Evolutionary conservation across 2,113 vertebrate genomes (phyloP), one percentile per base, ranked within the genome.

Genomic region (Cololabis saira): DNA sequence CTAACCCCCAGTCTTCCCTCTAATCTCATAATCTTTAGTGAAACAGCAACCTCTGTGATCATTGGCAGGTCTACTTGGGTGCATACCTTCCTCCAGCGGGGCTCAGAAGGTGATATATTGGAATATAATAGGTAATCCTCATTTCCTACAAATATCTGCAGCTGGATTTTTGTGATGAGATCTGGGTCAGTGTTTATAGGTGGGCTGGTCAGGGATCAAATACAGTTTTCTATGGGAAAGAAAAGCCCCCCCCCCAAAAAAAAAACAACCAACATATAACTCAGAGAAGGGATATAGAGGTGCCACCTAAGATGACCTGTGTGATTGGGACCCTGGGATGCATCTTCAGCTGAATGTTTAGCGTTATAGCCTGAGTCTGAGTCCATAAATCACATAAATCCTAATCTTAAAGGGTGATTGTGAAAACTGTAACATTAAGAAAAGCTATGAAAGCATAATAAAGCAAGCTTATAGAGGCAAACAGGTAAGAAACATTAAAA

Each of bases 1-100:
- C 10, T 48, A 22, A 89, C 89, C 81, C 81, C 56, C 62, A 14
- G 66, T 66, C 61, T 51, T 48, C 68, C 59, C 47, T 41, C 51
- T 87, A 87, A 90, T 89, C 87, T 81, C 54, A 22, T 90, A 89
- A 87, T 89, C 81, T 89, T 67, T 65, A 75, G 61, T n/a, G 73
- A 74, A 87, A 85, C 82, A 83, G 75, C 76, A 65, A 79, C 48
- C 67, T 80, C 79, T 90, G 83, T 86, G 85, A 90, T 91, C 80
- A 62, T 47, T 85, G 78, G 86, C 82, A 71, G 78, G 52, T 78
- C 71, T n/a, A 16, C 62, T 18, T 37, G 12, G 45, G 58, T 64
- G 73, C 87, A 85, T 78, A 74, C 78, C 67, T 84, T 82, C 72
- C 67, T 82, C 45, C 17, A 56, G 67, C 41, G 61, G 74, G 11